Percentiles rank a stretch among this genome's conserved stretches.
These are phyloP conservation scores for Cephalotes varians DNA, from an alignment of 2,888 invertebrate genomes.

Conservation along the genomic window DNA sequence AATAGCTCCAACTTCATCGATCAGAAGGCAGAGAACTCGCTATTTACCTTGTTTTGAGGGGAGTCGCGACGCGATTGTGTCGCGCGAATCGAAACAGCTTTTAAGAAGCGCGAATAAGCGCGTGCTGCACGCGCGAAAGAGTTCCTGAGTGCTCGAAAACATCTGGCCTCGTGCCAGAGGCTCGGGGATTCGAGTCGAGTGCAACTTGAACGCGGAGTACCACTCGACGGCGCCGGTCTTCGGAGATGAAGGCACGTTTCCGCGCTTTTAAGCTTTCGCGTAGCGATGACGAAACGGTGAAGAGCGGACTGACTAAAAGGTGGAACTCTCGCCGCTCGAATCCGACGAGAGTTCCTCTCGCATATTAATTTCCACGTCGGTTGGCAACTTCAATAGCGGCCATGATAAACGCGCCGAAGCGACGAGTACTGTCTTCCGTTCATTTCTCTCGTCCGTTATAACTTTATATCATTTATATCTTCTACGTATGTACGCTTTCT, in stretches of 20 bases:
- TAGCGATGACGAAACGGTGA: constrained; percentile 47
- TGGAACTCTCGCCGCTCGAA: constrained; percentile 10
- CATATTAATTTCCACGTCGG: constrained; percentile 48
- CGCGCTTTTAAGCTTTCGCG: constrained; percentile 78
- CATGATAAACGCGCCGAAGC: constrained; percentile 62
- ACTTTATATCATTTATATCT: background rate
- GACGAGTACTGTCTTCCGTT: constrained; percentile 2
- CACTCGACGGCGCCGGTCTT: constrained; percentile 66
- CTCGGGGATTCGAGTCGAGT: constrained; percentile 66
- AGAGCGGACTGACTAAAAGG: constrained; percentile 25
- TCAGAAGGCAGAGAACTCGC: background rate
- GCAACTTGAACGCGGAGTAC: constrained; percentile 63
- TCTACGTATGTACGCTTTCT: background rate
- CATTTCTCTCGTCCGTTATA: background rate
- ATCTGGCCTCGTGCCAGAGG: constrained; percentile 71
- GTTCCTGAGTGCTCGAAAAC: constrained; percentile 72
- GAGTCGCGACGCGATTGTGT: constrained; percentile 55
- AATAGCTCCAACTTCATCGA: background rate
- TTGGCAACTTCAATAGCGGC: constrained; percentile 33
- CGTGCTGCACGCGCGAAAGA: constrained; percentile 71
- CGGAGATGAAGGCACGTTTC: constrained; percentile 75
- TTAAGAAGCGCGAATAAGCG: constrained; percentile 62
- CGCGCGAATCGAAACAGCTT: constrained; percentile 61
- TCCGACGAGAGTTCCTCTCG: constrained; percentile 25
- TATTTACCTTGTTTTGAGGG: constrained; percentile 21